These are phyloP conservation scores for Andricus quercusramuli DNA, from an alignment of 2,888 invertebrate genomes.

Conservation along the genomic window DNA sequence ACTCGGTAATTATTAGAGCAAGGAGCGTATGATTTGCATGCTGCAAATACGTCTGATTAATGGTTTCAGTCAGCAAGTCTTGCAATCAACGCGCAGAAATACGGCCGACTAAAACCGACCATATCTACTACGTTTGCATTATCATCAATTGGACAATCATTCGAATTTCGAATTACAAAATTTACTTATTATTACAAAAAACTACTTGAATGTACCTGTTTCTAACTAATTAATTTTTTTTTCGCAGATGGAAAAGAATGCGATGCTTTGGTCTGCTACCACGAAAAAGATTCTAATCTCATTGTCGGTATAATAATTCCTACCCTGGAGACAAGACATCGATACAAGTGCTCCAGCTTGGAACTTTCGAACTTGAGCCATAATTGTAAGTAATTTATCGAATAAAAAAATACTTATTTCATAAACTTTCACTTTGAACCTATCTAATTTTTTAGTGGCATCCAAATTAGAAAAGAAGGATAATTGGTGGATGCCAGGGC, in stretches of 20 bases:
- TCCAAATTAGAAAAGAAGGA: too few relatives aligned
- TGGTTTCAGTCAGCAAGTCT: constrained; percentile 32
- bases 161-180: not conserved
- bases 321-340: constrained; percentile 83
- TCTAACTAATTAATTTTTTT: constrained; percentile 48
- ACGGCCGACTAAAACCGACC: constrained; percentile 25
- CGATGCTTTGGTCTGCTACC: constrained; percentile 85
- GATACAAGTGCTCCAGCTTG: constrained; percentile 83
- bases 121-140: constrained; percentile 14
- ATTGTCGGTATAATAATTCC: constrained; percentile 83
- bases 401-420: not conserved
- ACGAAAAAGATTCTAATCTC: constrained; percentile 83
- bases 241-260: constrained; percentile 81
- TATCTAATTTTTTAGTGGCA: too few relatives aligned
- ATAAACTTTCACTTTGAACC: not conserved
- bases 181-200: too few relatives aligned
- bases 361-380: constrained; percentile 80
- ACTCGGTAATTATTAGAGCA: constrained; percentile 6
- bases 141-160: not conserved
- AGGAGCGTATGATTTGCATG: constrained; percentile 5
- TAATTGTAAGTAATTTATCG: constrained; percentile 79
- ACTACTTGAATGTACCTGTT: not conserved
- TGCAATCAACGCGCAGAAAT: constrained; percentile 14
- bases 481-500: too few relatives aligned
- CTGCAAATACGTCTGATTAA: constrained; percentile 19